A percentile compares a stretch with the other conserved stretches of the same genome.
phyloP scores from a whole-genome alignment of 1,140 invertebrate genomes.

The Aphaenogaster floridana region DNA sequence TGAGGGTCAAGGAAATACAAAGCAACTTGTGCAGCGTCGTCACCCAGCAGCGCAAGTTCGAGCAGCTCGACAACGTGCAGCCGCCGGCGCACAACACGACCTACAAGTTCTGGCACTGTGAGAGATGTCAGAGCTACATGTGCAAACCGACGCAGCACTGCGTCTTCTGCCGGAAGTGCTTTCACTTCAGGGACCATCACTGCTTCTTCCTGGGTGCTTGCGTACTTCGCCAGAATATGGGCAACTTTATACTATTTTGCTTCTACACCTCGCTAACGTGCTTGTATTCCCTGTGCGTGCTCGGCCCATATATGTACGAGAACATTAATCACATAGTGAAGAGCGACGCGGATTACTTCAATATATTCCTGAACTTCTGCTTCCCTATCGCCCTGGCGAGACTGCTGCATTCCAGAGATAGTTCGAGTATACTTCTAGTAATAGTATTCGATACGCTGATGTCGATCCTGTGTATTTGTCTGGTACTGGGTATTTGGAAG shows the following conservation, averaged over 20 bases:
- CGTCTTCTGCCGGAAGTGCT: slow-evolving; percentile 77
- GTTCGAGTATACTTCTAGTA: slow-evolving; percentile 74
- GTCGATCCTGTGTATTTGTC: slow-evolving; percentile 74
- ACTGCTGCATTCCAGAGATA: slow-evolving; percentile 70
- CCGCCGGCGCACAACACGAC: not conserved
- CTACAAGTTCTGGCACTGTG: slow-evolving; percentile 80
- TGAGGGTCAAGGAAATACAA: slow-evolving; percentile 61
- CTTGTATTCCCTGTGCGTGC: slow-evolving; percentile 73
- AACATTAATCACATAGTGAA: slow-evolving; percentile 73
- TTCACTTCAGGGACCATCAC: slow-evolving; percentile 79
- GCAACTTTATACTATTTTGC: slow-evolving; percentile 80
- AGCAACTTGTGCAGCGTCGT: slow-evolving; percentile 34
- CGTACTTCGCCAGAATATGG: slow-evolving; percentile 78
- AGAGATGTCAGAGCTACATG: slow-evolving; percentile 76
- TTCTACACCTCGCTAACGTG: slow-evolving; percentile 78
- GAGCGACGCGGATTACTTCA: slow-evolving; percentile 66
- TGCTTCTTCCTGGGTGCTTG: slow-evolving; percentile 81
- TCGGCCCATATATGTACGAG: slow-evolving; percentile 78
- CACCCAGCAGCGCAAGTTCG: not conserved
- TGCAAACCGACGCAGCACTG: slow-evolving; percentile 78
- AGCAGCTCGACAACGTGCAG: not conserved
- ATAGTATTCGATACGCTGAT: slow-evolving; percentile 76
- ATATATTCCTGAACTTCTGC: slow-evolving; percentile 78
- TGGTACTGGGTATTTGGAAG: slow-evolving; percentile 78
- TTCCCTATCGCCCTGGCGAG: slow-evolving; percentile 78